Base-by-base conservation (phyloP, 2,113 vertebrate species). In the Burhinus bistriatus region DNA sequence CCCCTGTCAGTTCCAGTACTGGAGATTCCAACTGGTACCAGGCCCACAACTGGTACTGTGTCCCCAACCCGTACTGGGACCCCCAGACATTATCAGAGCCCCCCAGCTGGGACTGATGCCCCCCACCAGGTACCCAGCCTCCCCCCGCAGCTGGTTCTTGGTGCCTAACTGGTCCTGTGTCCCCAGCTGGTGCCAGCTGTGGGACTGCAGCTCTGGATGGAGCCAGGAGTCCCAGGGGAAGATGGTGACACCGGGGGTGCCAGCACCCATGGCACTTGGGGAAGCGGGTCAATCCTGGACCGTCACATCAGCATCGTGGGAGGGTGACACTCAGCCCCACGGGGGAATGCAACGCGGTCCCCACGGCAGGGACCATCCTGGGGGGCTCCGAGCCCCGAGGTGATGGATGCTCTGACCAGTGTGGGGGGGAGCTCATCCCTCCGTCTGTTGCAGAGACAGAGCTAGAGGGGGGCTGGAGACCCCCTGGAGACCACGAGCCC, bases 141-240 rank as follows among this genome's bases (percentile, higher is more conserved):
- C 55, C 45, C 49, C 55, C 45, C 25, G n/a, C 25, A 6, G 51
- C 49, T 65, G 49, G 55, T 23, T 0, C 15, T 4, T 1, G 6
- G 59, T 12, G 25, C 36, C 47, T 9, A 11, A 3, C 54, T 16
- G 51, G 20, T 13, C 6, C 73, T 26, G 12, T 21, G 11, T 17
- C 21, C 59, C 34, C 66, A 15, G 12, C 38, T 4, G 12, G 34
- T 34, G 34, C 21, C 5, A 20, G 2, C 47, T 11, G 19, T 47
- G 47, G 47, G 47, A 47, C 20, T 20, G 18, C 4, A 6, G 45
- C 36, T 15, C 52, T 15, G 11, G 32, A 11, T 5, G 86, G 66
- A n/a, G 22, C 26, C 0, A 0, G 34, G 38, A 15, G 11, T 40
- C 15, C 11, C 0, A 20, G 4, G n/a, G 44, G 27, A 12, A 9